phyloP scores from a whole-genome alignment of 1,140 invertebrate species.

The Lepidurus arcticus region DNA sequence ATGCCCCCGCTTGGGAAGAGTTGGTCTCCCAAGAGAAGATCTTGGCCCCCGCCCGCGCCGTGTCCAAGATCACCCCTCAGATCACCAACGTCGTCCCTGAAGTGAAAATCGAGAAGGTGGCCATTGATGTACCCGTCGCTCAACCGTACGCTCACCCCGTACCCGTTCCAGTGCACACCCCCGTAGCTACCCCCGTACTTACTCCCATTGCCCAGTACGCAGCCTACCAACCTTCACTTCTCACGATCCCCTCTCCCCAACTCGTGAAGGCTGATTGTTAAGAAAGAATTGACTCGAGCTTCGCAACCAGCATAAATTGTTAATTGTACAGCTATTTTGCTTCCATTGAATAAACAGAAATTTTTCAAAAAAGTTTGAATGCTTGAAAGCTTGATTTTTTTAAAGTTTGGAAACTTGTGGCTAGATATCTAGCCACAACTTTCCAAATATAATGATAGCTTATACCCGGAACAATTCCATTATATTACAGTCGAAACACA shows the following conservation, averaged over 20 bases:
- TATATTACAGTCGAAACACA: neutral
- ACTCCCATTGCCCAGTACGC: neutral
- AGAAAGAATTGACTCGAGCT: neutral
- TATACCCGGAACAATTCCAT: neutral
- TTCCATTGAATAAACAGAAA: neutral
- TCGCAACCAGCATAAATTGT: neutral
- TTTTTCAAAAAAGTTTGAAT: neutral
- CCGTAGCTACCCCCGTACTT: slow-evolving; percentile 32
- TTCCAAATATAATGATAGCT: neutral
- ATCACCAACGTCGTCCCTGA: slow-evolving; percentile 40
- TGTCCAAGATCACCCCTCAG: slow-evolving; percentile 41
- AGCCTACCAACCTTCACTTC: neutral
- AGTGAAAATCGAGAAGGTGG: slow-evolving; percentile 40
- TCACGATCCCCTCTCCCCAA: neutral
- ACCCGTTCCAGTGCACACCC: slow-evolving; percentile 40
- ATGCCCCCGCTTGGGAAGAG: slow-evolving; percentile 36
- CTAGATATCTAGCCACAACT: too few species aligned
- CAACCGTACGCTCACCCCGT: slow-evolving; percentile 27
- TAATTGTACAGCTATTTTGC: slow-evolving; percentile 12
- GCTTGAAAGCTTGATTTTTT: neutral
- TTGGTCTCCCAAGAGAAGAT: slow-evolving; percentile 38
- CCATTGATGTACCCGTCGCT: slow-evolving; percentile 37
- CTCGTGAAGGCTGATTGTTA: neutral
- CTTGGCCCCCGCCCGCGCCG: slow-evolving; percentile 40
- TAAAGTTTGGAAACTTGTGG: neutral